Evolutionary conservation across 2,888 invertebrate genomes (phyloP).

Genomic region (Eupithecia abbreviata): DNA sequence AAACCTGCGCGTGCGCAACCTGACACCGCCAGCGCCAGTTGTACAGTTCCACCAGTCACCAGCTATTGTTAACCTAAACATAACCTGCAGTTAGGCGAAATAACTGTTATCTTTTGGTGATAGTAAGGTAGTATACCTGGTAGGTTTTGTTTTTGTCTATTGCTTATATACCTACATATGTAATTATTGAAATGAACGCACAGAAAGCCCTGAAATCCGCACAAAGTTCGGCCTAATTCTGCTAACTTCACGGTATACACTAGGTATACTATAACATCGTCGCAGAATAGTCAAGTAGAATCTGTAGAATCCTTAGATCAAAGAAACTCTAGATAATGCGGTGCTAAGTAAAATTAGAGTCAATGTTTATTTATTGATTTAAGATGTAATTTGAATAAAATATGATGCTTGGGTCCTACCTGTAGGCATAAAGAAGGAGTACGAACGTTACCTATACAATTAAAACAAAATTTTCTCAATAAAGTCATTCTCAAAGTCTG

Average conservation of each 20-base stretch:
- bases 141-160: too few relatives aligned
- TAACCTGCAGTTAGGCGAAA: background rate
- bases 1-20: slow-evolving; percentile 52
- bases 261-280: too few relatives aligned
- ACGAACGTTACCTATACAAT: too few relatives aligned
- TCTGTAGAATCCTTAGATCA: background rate
- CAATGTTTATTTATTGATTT: too few relatives aligned
- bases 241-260: background rate
- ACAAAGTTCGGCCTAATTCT: background rate
- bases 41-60: slow-evolving; percentile 24
- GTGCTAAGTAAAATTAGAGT: background rate
- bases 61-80: background rate
- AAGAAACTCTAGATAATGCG: background rate
- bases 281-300: background rate
- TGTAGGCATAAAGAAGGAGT: background rate
- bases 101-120: background rate
- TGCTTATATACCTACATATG: too few relatives aligned
- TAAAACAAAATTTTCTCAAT: too few relatives aligned
- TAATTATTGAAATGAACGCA: background rate
- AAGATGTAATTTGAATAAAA: too few relatives aligned
- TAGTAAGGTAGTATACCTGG: too few relatives aligned
- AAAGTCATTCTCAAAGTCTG: too few relatives aligned
- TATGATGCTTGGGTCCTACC: too few relatives aligned
- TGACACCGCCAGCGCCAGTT: slow-evolving; percentile 49
- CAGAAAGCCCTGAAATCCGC: background rate